Evolutionary conservation across 2,888 invertebrate species (phyloP), one percentile per base, ranked within the genome.

Genomic region (Alitta virens): DNA sequence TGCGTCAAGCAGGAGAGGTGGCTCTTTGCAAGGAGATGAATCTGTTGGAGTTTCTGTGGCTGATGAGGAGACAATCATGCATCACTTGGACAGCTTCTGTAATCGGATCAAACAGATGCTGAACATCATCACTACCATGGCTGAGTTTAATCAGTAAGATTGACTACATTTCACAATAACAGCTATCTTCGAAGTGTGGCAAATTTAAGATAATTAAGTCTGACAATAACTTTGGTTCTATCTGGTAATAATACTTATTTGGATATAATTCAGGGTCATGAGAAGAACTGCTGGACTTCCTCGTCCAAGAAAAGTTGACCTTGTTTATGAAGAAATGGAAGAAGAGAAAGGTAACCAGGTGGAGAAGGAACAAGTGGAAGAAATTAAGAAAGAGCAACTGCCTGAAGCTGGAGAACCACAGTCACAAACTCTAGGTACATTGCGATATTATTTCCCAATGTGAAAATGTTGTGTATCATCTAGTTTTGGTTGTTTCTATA

Each of bases 51-150:
- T 80, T 42, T 74, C 78, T 12, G 71, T 81, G 33, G 72, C 75
- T 26, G 80, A 81, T 68, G 79, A 80, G 63, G 78, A 80, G 38
- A 74, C 77, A 49, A 78, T 81, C 54, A 71, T 80, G 73, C 70
- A 73, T 25, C 78, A 80, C 66, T 68, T 81, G 68, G 79, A 79
- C 55, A 64, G 67, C 25, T 78, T 79, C 72, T 79, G 78, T 68
- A 66, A 66, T 21, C 69, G 80, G n/a, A 73, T 80, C 33, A 63
- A 77, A 50, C 78, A 81, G 66, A 71, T 79, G 14, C 72, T 79
- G 49, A 79, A 81, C 67, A 75, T 80, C 25, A 75, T 78, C 67
- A 76, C 75, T 63, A 80, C 79, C 5, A 66, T 79, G 56, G 70
- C 77, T 14, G 78, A 79, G 67, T 79, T 75, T 66, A 72, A 70